A percentile compares a stretch with the other conserved stretches of the same genome.
phyloP scores from a whole-genome alignment of 1,140 invertebrate species.

The Sitobion miscanthi region DNA sequence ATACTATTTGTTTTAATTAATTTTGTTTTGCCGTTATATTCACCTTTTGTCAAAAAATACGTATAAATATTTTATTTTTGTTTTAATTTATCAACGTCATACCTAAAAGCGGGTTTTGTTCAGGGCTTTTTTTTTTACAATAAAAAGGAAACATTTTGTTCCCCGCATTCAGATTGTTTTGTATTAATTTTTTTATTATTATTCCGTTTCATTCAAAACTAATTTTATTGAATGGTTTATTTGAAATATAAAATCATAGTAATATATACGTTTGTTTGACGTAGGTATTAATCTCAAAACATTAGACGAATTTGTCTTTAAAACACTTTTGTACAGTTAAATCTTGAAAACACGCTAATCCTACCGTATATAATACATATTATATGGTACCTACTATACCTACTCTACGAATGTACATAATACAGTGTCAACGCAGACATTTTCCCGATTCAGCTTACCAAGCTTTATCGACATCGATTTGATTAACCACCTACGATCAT shows the following conservation, averaged over 20 bases:
- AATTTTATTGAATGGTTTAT: neutral
- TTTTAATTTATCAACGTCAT: conserved; percentile 19
- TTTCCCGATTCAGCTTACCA: neutral
- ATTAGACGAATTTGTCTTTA: neutral
- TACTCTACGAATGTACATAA: neutral
- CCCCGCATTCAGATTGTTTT: neutral
- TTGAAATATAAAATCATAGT: neutral
- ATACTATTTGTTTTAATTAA: conserved; percentile 3
- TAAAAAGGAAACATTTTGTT: conserved; percentile 1
- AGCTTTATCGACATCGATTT: neutral
- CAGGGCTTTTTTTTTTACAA: neutral
- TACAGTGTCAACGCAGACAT: neutral
- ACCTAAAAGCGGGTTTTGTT: neutral
- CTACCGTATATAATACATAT: no score
- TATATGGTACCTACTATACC: no score
- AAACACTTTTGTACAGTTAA: neutral
- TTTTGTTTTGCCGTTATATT: neutral
- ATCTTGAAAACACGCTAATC: neutral
- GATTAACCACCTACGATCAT: neutral
- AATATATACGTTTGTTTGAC: neutral
- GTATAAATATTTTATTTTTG: neutral
- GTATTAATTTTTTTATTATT: conserved; percentile 5
- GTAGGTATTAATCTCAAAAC: neutral
- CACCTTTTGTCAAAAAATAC: neutral
- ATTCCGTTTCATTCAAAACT: neutral